A percentile compares a stretch with the other conserved stretches of the same genome.
phyloP scores from a whole-genome alignment of 2,888 invertebrate genomes.

The Tachina grossa region DNA sequence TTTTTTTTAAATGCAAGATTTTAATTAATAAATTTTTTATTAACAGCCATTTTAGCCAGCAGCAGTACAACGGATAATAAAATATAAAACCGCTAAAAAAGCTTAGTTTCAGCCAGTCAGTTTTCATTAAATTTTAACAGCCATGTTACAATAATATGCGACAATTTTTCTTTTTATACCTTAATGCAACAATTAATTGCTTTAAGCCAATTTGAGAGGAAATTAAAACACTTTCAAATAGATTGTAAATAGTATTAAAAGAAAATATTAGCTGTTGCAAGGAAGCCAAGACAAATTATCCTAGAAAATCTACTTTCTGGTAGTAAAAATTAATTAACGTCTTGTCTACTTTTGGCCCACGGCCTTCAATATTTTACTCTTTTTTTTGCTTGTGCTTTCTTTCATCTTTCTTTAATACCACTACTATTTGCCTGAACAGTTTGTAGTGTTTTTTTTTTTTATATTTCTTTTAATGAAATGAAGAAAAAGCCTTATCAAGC shows the following conservation, averaged over 20 bases:
- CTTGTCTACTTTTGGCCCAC: constrained; percentile 71
- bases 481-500: constrained; percentile 18
- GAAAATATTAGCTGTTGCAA: constrained; percentile 18
- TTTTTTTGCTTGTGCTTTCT: neutral
- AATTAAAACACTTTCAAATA: constrained; percentile 31
- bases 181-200: neutral
- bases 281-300: constrained; percentile 41
- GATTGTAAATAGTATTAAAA: neutral
- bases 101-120: neutral
- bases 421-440: neutral
- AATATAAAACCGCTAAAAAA: neutral
- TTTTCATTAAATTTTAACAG: constrained; percentile 24
- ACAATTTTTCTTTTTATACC: neutral
- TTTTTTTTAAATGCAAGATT: constrained; percentile 4
- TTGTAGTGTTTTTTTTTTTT: neutral
- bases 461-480: constrained; percentile 3
- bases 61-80: neutral
- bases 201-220: constrained; percentile 21
- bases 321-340: constrained; percentile 79
- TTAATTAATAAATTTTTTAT: constrained; percentile 42
- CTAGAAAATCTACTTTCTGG: constrained; percentile 59
- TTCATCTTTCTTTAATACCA: neutral
- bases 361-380: constrained; percentile 66
- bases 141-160: neutral
- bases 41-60: neutral